Evolutionary conservation across 2,113 vertebrate genomes (phyloP), one percentile per base, ranked within the genome.

Genomic region (Anthoscopus minutus): DNA sequence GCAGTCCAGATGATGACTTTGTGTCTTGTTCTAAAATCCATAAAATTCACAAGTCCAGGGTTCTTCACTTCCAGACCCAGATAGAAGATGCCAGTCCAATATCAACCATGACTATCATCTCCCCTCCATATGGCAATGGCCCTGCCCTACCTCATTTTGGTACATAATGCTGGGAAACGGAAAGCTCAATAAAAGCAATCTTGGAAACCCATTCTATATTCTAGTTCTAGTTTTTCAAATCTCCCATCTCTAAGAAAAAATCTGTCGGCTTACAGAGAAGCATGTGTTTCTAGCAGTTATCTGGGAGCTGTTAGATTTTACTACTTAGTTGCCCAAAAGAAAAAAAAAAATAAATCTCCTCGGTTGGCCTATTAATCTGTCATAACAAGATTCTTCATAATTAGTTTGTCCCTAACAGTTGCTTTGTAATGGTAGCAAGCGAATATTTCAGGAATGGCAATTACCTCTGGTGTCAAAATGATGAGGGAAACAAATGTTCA

Each of bases 351-450:
- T 79, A 96, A 97, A 90, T 91, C 94, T 92, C 84, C 76, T 97
- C 95, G 95, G 93, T 96, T 93, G 93, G 92, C 69, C 95, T 94
- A 95, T 96, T 97, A 96, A 97, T 97, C 97, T 97, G 93, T 96
- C 97, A 94, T 94, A 96, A 93, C 21, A 12, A 97, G 93, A 97
- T 92, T 94, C 96, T 97, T 95, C 96, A 96, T 97, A 98, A 98
- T 98, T 98, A 98, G 97, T 97, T 98, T 96, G 94, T 98, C 95
- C 96, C 95, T 96, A 97, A 96, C 95, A 94, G 94, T 97, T 96
- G 92, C 93, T 97, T 96, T 93, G 94, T 66, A 93, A 96, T 81
- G 40, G 82, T 94, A 96, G 94, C 15, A 0, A 94, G 83, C 96
- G 86, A 97, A 93, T 97, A 97, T 92, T 97, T 97, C 95, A 97